Conservation (phyloP, 1,140 invertebrate species). For the Drosophila rufa region DNA sequence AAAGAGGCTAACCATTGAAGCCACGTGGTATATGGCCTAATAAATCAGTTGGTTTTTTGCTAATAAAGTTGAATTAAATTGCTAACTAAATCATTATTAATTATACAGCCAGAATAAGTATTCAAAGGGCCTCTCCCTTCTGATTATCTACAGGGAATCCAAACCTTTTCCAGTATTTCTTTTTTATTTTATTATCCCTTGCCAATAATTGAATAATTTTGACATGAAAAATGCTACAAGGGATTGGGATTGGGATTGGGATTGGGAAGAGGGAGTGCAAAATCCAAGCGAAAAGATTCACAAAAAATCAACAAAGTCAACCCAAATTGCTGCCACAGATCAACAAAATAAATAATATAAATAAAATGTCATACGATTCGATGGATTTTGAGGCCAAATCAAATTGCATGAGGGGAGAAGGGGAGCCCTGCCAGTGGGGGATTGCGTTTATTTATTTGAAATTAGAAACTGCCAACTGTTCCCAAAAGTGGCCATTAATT, state of each 20-base stretch:
- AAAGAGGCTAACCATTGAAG: not conserved
- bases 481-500: slow-evolving; percentile 69
- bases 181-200: slow-evolving; percentile 35
- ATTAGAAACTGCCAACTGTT: slow-evolving; percentile 70
- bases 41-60: not conserved
- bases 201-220: slow-evolving; percentile 74
- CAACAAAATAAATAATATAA: slow-evolving; percentile 40
- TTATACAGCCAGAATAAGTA: not conserved
- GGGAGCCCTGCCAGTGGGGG: slow-evolving; percentile 9
- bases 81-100: slow-evolving; percentile 14
- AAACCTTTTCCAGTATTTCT: slow-evolving; percentile 11
- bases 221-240: slow-evolving; percentile 64
- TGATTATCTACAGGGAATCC: too few relatives aligned
- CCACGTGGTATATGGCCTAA: not conserved
- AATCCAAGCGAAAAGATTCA: slow-evolving; percentile 36
- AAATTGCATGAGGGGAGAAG: slow-evolving; percentile 2
- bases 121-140: not conserved
- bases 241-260: not conserved
- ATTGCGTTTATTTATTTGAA: slow-evolving; percentile 66
- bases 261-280: not conserved
- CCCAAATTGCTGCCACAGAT: not conserved
- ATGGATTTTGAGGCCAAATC: slow-evolving; percentile 34
- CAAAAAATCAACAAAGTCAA: slow-evolving; percentile 15
- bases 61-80: slow-evolving; percentile 11
- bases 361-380: slow-evolving; percentile 46